A percentile compares a stretch with the other conserved stretches of the same genome.
These are phyloP conservation scores for Zaprionus lineosus DNA, from an alignment of 2,888 invertebrate genomes.

Conservation along the genomic window DNA sequence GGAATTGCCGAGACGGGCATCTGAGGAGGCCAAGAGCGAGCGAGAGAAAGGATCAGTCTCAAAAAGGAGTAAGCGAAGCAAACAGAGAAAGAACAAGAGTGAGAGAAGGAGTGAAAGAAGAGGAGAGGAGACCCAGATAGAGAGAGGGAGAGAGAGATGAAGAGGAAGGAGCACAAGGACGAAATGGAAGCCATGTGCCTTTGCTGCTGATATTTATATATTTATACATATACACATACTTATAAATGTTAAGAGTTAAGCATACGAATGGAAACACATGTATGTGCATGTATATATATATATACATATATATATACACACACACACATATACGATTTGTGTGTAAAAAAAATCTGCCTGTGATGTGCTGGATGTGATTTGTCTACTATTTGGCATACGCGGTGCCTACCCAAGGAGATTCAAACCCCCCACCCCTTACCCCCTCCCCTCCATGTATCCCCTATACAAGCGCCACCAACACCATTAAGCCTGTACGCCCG, in stretches of 20 bases:
- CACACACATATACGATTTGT: slow-evolving; percentile 28
- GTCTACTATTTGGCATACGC: slow-evolving; percentile 59
- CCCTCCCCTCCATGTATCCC: no score
- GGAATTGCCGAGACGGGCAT: slow-evolving; percentile 97
- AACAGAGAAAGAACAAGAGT: background rate
- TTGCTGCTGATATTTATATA: slow-evolving; percentile 41
- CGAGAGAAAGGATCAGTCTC: background rate
- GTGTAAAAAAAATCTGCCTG: slow-evolving; percentile 63
- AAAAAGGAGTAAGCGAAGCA: no score
- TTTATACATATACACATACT: slow-evolving; percentile 14
- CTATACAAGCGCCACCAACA: no score
- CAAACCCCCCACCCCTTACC: no score
- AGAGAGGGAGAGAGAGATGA: slow-evolving; percentile 1
- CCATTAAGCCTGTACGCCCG: slow-evolving; percentile 18
- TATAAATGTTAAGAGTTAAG: no score
- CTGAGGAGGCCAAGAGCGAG: slow-evolving; percentile 84
- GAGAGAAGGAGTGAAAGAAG: background rate
- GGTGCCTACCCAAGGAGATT: no score
- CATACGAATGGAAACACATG: slow-evolving; percentile 22
- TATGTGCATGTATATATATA: slow-evolving; percentile 21
- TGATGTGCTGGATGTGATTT: slow-evolving; percentile 76
- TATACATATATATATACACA: slow-evolving; percentile 30
- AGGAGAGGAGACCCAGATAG: background rate
- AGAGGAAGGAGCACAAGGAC: background rate
- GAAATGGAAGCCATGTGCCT: slow-evolving; percentile 6